Evolutionary conservation across 2,797 vertebrate species (phyloP), one percentile per base, ranked within the genome.

Genomic region (Sebastes elongatus): DNA sequence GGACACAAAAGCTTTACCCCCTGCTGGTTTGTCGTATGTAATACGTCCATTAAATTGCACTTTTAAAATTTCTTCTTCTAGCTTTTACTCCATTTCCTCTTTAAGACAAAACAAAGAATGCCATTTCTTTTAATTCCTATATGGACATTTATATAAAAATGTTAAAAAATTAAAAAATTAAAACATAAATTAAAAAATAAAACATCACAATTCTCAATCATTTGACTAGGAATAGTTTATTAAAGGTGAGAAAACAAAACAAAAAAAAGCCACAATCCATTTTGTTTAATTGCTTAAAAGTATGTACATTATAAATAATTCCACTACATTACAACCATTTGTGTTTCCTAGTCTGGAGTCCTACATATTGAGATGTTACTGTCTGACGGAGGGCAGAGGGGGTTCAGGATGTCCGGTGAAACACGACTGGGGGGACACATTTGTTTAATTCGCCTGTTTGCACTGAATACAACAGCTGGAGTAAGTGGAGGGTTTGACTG

Each of bases 241-340:
- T 96, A 95, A 95, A 95, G 91, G 91, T 95, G 93, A 95, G 90
- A 95, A 95, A 95, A 90, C 88, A 90, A 91, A 92, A 89, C 68
- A 82, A 89, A 90, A 91, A 93, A 93, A 92, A 91, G 86, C 90
- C 94, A 95, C 93, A 93, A 92, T 86, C 74, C 89, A 90, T 92
- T 93, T 81, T 86, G 52, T 89, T 92, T 88, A 90, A 93, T 89
- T 89, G 88, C 88, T 93, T 93, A 93, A 95, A 95, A 95, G 88
- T 96, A 96, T 96, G 86, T 95, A 96, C 95, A 96, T 94, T 94
- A 96, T 96, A 96, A 96, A 96, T 96, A 96, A 93, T 91, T 93
- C 84, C 80, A 94, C 94, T 95, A 95, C 92, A 89, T 91, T 86
- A 94, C 91, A 94, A 88, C 90, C 85, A 81, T 85, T 91, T 82